Evolutionary conservation across 2,888 invertebrate species (phyloP).

Genomic region (Ophion ventricosus): DNA sequence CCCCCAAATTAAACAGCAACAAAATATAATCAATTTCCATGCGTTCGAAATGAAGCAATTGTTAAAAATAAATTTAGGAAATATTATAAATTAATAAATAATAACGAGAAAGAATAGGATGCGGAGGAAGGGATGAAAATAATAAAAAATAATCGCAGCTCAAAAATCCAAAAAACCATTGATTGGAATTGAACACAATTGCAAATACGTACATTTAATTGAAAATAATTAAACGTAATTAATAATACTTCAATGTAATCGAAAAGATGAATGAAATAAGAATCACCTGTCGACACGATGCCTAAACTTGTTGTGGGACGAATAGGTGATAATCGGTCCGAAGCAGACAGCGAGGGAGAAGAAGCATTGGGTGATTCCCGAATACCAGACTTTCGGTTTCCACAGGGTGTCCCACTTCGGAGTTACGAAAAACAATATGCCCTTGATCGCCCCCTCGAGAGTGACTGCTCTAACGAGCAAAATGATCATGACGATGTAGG

Average conservation of each 20-base stretch:
- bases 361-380: constrained; percentile 87
- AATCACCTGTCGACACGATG: constrained; percentile 85
- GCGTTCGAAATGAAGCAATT: no score
- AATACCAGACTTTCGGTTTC: constrained; percentile 87
- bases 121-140: no score
- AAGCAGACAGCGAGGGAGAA: constrained; percentile 87
- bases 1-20: not conserved
- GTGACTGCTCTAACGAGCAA: constrained; percentile 86
- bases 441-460: constrained; percentile 86
- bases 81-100: no score
- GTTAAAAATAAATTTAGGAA: no score
- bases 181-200: no score
- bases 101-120: no score
- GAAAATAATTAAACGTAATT: no score
- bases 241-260: no score
- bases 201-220: no score
- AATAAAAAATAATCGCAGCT: no score
- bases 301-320: constrained; percentile 86
- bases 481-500: constrained; percentile 86
- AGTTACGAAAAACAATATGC: constrained; percentile 87
- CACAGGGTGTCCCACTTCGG: constrained; percentile 87
- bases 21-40: not conserved
- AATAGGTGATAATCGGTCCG: constrained; percentile 86
- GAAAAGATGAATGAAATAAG: not conserved
- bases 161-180: no score